These are phyloP conservation scores for Oreonectes daqikongensis DNA, from an alignment of 2,797 vertebrate genomes.

Conservation along the genomic window DNA sequence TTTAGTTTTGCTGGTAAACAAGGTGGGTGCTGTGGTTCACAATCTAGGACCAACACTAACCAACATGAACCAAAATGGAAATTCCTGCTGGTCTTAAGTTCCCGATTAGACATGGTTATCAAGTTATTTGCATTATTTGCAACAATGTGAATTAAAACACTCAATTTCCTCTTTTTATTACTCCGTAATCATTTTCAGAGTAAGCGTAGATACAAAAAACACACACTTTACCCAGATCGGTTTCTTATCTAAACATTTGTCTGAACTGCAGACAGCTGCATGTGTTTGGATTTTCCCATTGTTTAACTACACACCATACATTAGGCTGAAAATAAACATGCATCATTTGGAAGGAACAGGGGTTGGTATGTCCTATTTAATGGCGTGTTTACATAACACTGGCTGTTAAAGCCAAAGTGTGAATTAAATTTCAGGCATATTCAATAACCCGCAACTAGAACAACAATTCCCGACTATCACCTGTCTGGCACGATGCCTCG, in stretches of 20 bases:
- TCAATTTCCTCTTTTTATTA: neutral
- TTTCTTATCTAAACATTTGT: neutral
- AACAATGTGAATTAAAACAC: conserved; percentile 2
- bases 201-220: neutral
- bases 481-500: too few relatives aligned
- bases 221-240: neutral
- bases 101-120: neutral
- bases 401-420: conserved; percentile 5
- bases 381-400: conserved; percentile 13
- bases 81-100: neutral
- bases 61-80: neutral
- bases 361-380: neutral
- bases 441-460: neutral
- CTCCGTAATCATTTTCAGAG: neutral
- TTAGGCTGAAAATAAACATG: neutral
- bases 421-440: neutral
- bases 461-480: neutral
- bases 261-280: too few relatives aligned
- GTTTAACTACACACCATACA: neutral
- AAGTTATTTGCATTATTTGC: neutral
- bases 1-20: too few relatives aligned
- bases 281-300: neutral
- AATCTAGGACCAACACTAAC: neutral
- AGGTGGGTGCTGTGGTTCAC: neutral
- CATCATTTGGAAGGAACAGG: neutral